Percentiles rank a stretch among this genome's conserved stretches.
phyloP scores from a whole-genome alignment of 2,797 vertebrate genomes.

The Vipera ursinii region DNA sequence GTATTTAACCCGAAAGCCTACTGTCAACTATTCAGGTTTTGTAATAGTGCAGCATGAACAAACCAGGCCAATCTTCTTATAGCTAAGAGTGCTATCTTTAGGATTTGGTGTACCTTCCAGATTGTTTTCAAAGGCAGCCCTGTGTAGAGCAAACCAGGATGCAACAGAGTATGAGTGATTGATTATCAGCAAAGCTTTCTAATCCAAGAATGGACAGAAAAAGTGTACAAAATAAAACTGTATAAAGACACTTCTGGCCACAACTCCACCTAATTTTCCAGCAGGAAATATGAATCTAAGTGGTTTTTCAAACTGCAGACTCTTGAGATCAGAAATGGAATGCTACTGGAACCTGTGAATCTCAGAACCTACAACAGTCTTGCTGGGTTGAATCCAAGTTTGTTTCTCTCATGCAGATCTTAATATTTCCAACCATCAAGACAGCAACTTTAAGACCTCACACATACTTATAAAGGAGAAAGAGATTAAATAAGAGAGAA shows the following conservation, averaged over 20 bases:
- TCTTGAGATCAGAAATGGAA: not conserved
- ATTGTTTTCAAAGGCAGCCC: not conserved
- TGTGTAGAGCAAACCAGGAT: not conserved
- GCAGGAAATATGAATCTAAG: not conserved
- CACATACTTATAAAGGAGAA: not conserved
- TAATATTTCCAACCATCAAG: not conserved
- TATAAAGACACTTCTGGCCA: not conserved
- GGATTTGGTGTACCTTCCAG: not conserved
- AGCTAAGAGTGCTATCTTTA: not conserved
- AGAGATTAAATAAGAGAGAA: not conserved
- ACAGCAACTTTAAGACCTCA: not conserved
- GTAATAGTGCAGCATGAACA: not conserved
- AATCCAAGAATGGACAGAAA: not conserved
- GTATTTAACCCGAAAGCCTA: not conserved
- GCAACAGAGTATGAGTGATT: not conserved
- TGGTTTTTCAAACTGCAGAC: not conserved
- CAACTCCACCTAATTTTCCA: not conserved
- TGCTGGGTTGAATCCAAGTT: not conserved
- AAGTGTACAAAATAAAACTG: not conserved
- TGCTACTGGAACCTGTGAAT: not conserved
- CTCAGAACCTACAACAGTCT: not conserved
- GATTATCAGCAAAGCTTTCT: not conserved
- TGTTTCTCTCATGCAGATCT: not conserved
- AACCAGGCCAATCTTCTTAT: not conserved
- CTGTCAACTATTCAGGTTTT: not conserved